These are phyloP conservation scores for Nephotettix cincticeps DNA, from an alignment of 1,140 invertebrate species.

Conservation along the genomic window DNA sequence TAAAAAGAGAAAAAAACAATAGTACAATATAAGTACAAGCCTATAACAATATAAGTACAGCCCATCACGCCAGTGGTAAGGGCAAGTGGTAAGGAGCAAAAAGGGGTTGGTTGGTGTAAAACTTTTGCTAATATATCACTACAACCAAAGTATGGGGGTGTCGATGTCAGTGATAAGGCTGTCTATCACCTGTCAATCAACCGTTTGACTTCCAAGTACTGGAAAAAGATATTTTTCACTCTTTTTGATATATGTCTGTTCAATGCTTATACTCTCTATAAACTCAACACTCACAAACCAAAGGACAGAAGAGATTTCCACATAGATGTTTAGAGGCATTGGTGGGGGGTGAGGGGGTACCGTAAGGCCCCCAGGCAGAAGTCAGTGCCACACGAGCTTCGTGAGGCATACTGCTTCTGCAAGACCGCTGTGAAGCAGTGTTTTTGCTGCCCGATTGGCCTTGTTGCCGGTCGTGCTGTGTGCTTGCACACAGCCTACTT, in stretches of 20 bases:
- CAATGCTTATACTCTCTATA: conserved; percentile 24
- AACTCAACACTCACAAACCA: background rate
- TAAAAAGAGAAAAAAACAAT: too few relatives aligned
- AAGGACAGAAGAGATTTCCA: conserved; percentile 19
- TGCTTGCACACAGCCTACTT: too few relatives aligned
- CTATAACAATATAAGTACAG: too few relatives aligned
- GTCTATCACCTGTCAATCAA: conserved; percentile 5
- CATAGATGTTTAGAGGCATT: background rate
- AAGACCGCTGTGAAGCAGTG: too few relatives aligned
- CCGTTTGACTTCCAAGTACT: conserved; percentile 4
- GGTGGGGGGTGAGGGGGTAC: too few relatives aligned
- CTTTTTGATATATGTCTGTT: conserved; percentile 15
- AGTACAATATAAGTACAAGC: too few relatives aligned
- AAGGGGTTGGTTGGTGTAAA: background rate
- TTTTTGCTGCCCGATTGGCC: too few relatives aligned
- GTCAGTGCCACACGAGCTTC: too few relatives aligned
- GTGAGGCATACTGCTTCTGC: too few relatives aligned
- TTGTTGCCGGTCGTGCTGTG: too few relatives aligned
- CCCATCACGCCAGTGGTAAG: conserved; percentile 6
- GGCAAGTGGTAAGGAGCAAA: background rate
- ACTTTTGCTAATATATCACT: conserved; percentile 4
- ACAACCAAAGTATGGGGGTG: conserved; percentile 25
- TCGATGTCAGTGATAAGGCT: conserved; percentile 22
- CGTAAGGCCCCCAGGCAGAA: too few relatives aligned
- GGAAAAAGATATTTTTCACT: conserved; percentile 21